These are phyloP conservation scores for Atherinosoma microstoma DNA, from an alignment of 2,797 vertebrate genomes.

Conservation along the genomic window DNA sequence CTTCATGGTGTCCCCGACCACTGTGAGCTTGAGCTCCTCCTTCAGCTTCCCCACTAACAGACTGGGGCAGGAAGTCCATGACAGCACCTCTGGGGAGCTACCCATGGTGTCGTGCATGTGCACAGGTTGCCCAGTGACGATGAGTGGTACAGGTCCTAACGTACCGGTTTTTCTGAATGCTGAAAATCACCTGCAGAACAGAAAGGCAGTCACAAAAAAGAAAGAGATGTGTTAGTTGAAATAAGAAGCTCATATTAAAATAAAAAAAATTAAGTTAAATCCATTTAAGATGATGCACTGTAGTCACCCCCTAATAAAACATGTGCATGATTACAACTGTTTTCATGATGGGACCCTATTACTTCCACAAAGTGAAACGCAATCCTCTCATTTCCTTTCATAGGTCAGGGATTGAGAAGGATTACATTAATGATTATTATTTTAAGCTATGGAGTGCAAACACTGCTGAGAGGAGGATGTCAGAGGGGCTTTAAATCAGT, in stretches of 20 bases:
- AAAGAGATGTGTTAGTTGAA: constrained; percentile 6
- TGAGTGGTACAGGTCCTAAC: constrained; percentile 54
- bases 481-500: constrained; percentile 27
- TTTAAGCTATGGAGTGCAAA: constrained; percentile 49
- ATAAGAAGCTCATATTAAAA: constrained; percentile 12
- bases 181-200: constrained; percentile 73
- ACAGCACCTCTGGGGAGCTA: constrained; percentile 93
- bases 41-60: constrained; percentile 88
- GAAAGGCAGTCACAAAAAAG: constrained; percentile 24
- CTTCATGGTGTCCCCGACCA: constrained; percentile 82
- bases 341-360: constrained; percentile 14
- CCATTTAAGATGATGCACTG: constrained; percentile 15
- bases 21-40: constrained; percentile 88
- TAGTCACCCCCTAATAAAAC: constrained; percentile 27
- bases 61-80: constrained; percentile 91
- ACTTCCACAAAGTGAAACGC: constrained; percentile 46
- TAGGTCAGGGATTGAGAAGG: constrained; percentile 55
- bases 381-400: constrained; percentile 61
- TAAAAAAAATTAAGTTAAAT: constrained; percentile 4
- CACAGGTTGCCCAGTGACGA: constrained; percentile 75
- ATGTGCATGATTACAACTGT: constrained; percentile 13
- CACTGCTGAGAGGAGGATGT: constrained; percentile 12
- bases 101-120: constrained; percentile 95
- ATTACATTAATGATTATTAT: constrained; percentile 66
- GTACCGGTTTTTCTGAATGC: constrained; percentile 53